These are phyloP conservation scores for Seriola aureovittata DNA, from an alignment of 2,113 vertebrate genomes.

Conservation along the genomic window DNA sequence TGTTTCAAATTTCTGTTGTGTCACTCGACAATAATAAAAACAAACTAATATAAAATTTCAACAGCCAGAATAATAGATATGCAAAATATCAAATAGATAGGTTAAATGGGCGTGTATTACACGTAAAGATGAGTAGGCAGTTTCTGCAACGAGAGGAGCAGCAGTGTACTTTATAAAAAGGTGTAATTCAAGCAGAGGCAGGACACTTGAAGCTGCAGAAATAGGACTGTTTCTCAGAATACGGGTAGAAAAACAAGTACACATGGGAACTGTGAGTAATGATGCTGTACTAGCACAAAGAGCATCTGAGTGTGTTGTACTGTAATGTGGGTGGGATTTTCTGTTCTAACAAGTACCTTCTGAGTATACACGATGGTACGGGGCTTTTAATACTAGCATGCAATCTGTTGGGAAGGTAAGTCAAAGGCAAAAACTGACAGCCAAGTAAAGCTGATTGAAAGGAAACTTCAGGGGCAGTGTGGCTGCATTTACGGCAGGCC, in stretches of 20 bases:
- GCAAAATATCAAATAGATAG: not conserved
- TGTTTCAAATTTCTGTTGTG: not conserved
- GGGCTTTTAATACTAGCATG: not conserved
- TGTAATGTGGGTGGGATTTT: constrained; percentile 4
- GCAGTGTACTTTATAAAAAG: not conserved
- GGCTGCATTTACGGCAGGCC: not conserved
- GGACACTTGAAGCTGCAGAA: constrained; percentile 34
- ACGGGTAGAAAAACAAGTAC: constrained; percentile 7
- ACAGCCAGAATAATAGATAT: not conserved
- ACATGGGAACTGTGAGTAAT: constrained; percentile 40
- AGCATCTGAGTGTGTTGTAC: constrained; percentile 1
- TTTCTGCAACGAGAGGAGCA: not conserved
- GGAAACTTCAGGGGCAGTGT: not conserved
- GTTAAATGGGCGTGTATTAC: not conserved
- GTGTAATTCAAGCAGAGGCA: constrained; percentile 19
- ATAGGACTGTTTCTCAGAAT: constrained; percentile 13
- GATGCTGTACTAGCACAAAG: not conserved
- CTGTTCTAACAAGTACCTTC: constrained; percentile 29
- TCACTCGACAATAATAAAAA: not conserved
- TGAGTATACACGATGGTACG: not conserved
- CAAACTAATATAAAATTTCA: not conserved
- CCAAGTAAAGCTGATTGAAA: not conserved
- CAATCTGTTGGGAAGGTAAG: constrained; percentile 5
- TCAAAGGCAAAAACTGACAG: constrained; percentile 1
- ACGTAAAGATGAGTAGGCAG: not conserved